These are phyloP conservation scores for Caenorhabditis angaria DNA, from an alignment of 2,888 invertebrate genomes.

Conservation along the genomic window DNA sequence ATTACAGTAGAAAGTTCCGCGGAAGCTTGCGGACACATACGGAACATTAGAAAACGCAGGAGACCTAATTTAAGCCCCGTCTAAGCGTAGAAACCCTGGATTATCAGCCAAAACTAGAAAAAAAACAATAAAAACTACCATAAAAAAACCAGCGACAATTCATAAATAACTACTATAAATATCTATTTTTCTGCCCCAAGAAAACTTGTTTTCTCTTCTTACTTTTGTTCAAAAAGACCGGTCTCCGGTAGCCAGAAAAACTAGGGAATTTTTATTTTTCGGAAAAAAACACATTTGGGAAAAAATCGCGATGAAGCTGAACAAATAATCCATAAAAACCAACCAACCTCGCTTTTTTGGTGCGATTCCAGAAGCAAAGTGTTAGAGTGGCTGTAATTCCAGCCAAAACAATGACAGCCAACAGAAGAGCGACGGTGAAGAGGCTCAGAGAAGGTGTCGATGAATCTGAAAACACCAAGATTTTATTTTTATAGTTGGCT, in stretches of 20 bases:
- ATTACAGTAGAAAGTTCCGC: too few relatives aligned
- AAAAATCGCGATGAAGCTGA: slow-evolving; percentile 12
- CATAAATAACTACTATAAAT: neutral
- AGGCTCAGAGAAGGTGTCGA: slow-evolving; percentile 21
- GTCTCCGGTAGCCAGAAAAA: too few relatives aligned
- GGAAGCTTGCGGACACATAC: too few relatives aligned
- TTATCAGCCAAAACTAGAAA: too few relatives aligned
- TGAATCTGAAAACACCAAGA: slow-evolving; percentile 7
- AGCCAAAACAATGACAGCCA: slow-evolving; percentile 35
- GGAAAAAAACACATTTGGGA: slow-evolving; percentile 17
- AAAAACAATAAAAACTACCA: neutral
- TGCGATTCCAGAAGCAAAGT: slow-evolving; percentile 49
- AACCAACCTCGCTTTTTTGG: slow-evolving; percentile 54
- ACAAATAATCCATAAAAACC: slow-evolving; percentile 18
- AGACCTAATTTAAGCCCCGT: too few relatives aligned
- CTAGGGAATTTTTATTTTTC: neutral
- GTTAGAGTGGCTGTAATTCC: slow-evolving; percentile 42
- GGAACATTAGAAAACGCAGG: too few relatives aligned
- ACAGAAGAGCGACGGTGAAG: slow-evolving; percentile 23
- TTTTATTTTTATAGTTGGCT: too few relatives aligned
- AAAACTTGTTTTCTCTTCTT: neutral
- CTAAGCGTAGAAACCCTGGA: too few relatives aligned
- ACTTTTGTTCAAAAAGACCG: too few relatives aligned
- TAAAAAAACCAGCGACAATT: neutral
- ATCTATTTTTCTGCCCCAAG: neutral